Base-by-base conservation (phyloP, 2,888 invertebrate genomes). In the Lamellibrachia columna region DNA sequence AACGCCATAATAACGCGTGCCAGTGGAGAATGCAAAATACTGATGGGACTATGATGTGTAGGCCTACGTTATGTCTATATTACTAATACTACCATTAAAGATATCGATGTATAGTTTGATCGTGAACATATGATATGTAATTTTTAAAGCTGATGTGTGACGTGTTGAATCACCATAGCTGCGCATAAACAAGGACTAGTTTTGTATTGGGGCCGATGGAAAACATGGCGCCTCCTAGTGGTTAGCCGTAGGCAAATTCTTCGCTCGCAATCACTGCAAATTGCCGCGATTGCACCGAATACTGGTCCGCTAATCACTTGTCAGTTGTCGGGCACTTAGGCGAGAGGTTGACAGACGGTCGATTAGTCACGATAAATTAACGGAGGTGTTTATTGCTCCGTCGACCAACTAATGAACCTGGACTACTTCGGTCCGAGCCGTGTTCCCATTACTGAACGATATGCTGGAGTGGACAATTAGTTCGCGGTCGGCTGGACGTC, bases 291-390 rank as follows among this genome's bases (percentile, higher is more conserved):
- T 75, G 75, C 22, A 22, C 15, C 6, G 75, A 4, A 75, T 75
- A 6, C 22, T 22, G 75, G 15, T 75, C 75, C n/a, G n/a, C 75
- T 75, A 75, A 75, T 75, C 75, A 15, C 22, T 75, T 15, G 75
- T 15, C 75, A 75, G 15, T 75, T 75, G n/a, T 75, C 22, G 75
- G 75, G 75, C 75, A 75, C 75, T 75, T 75, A 75, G 75, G 75
- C 75, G 75, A 11, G 75, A 75, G 4, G 75, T 75, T 75, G 75
- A 75, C 75, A 75, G 75, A 75, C 75, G 75, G 75, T 75, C 75
- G 75, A 75, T 75, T 75, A n/a, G 75, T 75, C 75, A 75, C 75
- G 75, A 75, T 75, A n/a, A 75, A 75, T 75, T 75, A 75, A n/a
- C 22, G 22, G 22, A 75, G 75, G 75, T n/a, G 75, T 75, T 75